Evolutionary conservation across 2,797 vertebrate genomes (phyloP).

Genomic region (Betta splendens): DNA sequence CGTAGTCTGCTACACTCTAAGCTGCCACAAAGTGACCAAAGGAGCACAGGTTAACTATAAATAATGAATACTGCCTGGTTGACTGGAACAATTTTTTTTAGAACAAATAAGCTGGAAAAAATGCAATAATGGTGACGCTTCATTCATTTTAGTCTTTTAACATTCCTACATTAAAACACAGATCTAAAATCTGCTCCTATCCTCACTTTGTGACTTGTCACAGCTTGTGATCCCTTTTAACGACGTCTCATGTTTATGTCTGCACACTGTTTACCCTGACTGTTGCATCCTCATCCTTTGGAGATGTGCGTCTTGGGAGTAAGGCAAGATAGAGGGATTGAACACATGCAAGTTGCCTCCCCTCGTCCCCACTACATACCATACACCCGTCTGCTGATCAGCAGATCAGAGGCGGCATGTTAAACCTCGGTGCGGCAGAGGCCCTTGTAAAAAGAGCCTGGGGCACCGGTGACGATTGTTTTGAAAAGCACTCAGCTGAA

Average conservation of each 20-base stretch:
- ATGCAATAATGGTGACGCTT: not conserved
- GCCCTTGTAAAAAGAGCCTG: slow-evolving; percentile 76
- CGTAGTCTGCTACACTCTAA: slow-evolving; percentile 39
- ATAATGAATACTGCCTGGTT: slow-evolving; percentile 11
- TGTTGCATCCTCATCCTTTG: no score
- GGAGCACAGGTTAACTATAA: slow-evolving; percentile 16
- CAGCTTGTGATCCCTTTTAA: slow-evolving; percentile 12
- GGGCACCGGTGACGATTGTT: slow-evolving; percentile 80
- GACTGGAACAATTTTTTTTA: slow-evolving; percentile 14
- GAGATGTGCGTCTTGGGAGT: slow-evolving; percentile 30
- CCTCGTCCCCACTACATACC: slow-evolving; percentile 4
- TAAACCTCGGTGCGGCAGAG: slow-evolving; percentile 70
- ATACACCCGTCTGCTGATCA: slow-evolving; percentile 39
- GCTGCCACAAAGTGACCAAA: slow-evolving; percentile 31
- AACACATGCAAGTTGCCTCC: slow-evolving; percentile 9
- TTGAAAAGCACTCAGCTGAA: slow-evolving; percentile 81
- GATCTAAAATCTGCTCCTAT: slow-evolving; percentile 16
- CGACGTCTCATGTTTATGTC: slow-evolving; percentile 18
- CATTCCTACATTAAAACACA: not conserved
- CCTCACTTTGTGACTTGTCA: slow-evolving; percentile 11
- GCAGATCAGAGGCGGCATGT: slow-evolving; percentile 71
- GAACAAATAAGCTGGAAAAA: slow-evolving; percentile 7
- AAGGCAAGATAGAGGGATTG: slow-evolving; percentile 32
- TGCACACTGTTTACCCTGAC: no score
- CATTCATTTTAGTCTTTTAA: slow-evolving; percentile 19